Evolutionary conservation across 35 echinoderm and acorn worm species (phyloP).

Genomic region (Lytechinus variegatus): DNA sequence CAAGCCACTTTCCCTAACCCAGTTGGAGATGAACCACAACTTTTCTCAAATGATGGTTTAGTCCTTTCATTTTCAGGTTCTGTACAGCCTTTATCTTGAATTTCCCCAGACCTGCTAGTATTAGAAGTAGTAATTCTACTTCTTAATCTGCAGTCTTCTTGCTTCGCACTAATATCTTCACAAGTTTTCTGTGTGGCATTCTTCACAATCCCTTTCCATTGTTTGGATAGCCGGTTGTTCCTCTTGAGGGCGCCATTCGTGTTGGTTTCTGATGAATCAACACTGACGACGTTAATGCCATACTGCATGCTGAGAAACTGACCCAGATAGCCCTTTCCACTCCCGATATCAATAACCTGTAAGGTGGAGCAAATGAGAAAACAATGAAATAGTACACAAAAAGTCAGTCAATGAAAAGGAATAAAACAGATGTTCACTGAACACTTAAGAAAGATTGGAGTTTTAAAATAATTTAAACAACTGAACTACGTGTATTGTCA

Average conservation of each 20-base stretch:
- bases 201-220: slow-evolving; percentile 63
- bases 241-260: slow-evolving; percentile 79
- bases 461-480: no score
- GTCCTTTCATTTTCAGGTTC: not conserved
- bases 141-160: not conserved
- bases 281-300: slow-evolving; percentile 71
- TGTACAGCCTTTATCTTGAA: not conserved
- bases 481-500: no score
- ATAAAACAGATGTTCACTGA: no score
- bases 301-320: slow-evolving; percentile 74
- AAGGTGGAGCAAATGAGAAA: not conserved
- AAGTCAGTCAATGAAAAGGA: no score
- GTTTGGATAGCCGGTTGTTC: slow-evolving; percentile 63
- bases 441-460: no score
- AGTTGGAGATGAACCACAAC: no score
- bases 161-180: not conserved
- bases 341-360: slow-evolving; percentile 95
- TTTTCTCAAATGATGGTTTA: not conserved
- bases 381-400: not conserved
- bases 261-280: slow-evolving; percentile 86
- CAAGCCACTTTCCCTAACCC: not conserved
- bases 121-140: not conserved
- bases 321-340: slow-evolving; percentile 98
- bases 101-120: not conserved
- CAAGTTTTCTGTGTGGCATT: slow-evolving; percentile 22